Percentiles rank a stretch among this genome's conserved stretches.
phyloP scores from a whole-genome alignment of 2,797 vertebrate genomes.

The Myotis daubentonii region DNA sequence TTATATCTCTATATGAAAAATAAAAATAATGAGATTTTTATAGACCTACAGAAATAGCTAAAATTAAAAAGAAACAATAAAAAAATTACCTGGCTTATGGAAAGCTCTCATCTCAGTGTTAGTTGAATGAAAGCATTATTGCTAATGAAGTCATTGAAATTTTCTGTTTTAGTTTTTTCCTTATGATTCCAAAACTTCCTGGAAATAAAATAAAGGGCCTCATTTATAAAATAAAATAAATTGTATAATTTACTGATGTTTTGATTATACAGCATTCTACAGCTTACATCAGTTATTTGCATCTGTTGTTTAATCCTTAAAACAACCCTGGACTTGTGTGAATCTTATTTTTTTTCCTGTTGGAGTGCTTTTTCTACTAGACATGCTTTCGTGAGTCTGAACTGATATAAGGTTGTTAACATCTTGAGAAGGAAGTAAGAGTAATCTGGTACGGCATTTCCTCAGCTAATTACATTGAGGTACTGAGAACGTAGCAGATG shows the following conservation, averaged over 20 bases:
- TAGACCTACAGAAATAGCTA: neutral
- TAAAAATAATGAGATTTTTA: slow-evolving; percentile 40
- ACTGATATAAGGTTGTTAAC: slow-evolving; percentile 34
- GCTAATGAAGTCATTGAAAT: slow-evolving; percentile 17
- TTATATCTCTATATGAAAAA: slow-evolving; percentile 28
- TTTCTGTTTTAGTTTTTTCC: slow-evolving; percentile 52
- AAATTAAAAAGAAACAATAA: slow-evolving; percentile 45
- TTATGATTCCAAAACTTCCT: slow-evolving; percentile 4
- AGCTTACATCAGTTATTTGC: slow-evolving; percentile 11
- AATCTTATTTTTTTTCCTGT: slow-evolving; percentile 45
- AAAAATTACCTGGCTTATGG: neutral
- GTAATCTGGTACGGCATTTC: slow-evolving; percentile 46
- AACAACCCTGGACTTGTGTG: neutral
- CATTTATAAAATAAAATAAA: too few species aligned
- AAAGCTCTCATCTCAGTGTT: neutral
- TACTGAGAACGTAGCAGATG: slow-evolving; percentile 33
- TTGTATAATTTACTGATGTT: neutral
- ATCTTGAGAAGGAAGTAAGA: slow-evolving; percentile 30
- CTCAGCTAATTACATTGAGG: neutral
- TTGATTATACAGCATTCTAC: neutral
- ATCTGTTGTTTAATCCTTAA: slow-evolving; percentile 30
- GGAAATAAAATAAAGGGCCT: slow-evolving; percentile 40
- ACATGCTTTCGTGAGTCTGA: slow-evolving; percentile 22
- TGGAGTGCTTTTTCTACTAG: neutral
- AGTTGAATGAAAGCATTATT: slow-evolving; percentile 18